Base-by-base conservation (phyloP, 2,797 vertebrate genomes). In the Sarcophilus harrisii region DNA sequence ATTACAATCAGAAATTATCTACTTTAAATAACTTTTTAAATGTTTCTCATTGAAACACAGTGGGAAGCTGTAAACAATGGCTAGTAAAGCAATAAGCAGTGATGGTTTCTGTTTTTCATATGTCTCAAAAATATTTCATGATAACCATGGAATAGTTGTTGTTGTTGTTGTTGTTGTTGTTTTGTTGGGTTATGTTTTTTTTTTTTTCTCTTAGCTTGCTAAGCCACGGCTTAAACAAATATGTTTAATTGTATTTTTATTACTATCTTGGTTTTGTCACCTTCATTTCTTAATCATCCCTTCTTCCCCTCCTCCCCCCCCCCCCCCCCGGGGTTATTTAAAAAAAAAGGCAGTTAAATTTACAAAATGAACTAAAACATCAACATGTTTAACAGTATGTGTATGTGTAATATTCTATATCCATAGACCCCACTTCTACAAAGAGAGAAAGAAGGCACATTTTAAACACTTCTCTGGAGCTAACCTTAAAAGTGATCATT, bases 171-270 rank as follows among this genome's bases (percentile, higher is more conserved):
- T 52, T 52, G 52, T 54, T 54, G 54, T 58, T 58, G 18, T 58
- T 58, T 5, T 57, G 9, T 5, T 57, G 9, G 54, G 9, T 55
- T 55, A 55, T 55, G 9, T 10, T 4, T 2, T 6, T 18, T 38
- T 66, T 73, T 87, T 87, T 87, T 21, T 49, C 38, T 87, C 45
- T 87, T 24, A 95, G 66, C 10, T 94, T 5, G 24, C 28, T 58
- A 93, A 94, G 13, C 28, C 49, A 96, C 95, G 91, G 90, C 95
- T 96, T 92, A 91, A 96, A 73, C 45, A 95, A 92, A 52, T 57
- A 49, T 87, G 54, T 81, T 81, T 81, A 45, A 45, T 24, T 73
- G 6, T n/a, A 9, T 73, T 38, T 38, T 38, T 81, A 38, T 66
- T 14, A 13, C 8, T 81, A 9, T 81, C 18, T 66, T 66, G 4